These are phyloP conservation scores for Odontomachus brunneus DNA, from an alignment of 1,140 invertebrate species.

Conservation along the genomic window DNA sequence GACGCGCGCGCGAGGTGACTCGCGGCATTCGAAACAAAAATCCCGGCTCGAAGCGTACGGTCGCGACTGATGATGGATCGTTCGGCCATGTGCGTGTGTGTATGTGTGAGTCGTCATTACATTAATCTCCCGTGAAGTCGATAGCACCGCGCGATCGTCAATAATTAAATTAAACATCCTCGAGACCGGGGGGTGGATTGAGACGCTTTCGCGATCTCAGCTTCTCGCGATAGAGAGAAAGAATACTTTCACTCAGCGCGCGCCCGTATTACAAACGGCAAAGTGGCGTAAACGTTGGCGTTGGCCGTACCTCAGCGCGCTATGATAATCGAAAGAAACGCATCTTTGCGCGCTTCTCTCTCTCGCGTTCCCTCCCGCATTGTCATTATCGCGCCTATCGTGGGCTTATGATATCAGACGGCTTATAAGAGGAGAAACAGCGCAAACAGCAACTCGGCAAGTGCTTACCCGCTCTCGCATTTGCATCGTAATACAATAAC, in stretches of 20 bases:
- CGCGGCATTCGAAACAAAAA: conserved; percentile 69
- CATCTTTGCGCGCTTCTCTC: background rate
- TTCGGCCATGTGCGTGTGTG: no score
- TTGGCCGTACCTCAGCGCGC: background rate
- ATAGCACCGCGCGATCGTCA: conserved; percentile 61
- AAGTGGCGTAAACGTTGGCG: background rate
- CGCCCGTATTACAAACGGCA: no score
- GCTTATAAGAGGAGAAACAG: background rate
- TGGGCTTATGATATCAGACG: background rate
- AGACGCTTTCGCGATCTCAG: conserved; percentile 16
- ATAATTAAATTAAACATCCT: conserved; percentile 71
- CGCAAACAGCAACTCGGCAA: background rate
- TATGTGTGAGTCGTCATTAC: conserved; percentile 65
- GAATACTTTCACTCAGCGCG: no score
- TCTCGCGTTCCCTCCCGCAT: background rate
- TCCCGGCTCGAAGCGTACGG: conserved; percentile 31
- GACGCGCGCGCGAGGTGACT: conserved; percentile 64
- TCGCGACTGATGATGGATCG: conserved; percentile 65
- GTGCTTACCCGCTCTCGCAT: background rate
- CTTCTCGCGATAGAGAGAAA: no score
- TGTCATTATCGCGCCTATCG: background rate
- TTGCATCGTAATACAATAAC: conserved; percentile 9
- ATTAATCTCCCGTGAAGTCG: conserved; percentile 71
- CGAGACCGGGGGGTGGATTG: conserved; percentile 52
- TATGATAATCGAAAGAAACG: background rate